phyloP scores from a whole-genome alignment of 2,888 invertebrate genomes.

The Seladonia tumulorum region DNA sequence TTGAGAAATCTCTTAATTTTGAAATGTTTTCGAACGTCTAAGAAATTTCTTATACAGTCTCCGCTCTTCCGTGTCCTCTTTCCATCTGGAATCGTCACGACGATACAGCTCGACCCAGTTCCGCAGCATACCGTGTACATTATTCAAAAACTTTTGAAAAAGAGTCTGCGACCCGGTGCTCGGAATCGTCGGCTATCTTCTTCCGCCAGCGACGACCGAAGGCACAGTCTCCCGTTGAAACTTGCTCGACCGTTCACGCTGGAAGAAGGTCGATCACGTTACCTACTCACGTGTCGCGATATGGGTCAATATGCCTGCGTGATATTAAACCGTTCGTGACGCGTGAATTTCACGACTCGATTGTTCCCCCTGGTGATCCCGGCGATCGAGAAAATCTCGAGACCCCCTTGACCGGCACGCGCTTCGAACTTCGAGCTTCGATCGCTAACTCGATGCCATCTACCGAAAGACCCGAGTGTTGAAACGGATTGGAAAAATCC shows the following conservation, averaged over 20 bases:
- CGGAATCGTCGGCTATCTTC: slow-evolving; percentile 13
- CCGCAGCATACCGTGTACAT: slow-evolving; percentile 19
- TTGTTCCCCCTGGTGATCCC: not conserved
- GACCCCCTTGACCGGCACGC: not conserved
- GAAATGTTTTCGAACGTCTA: not conserved
- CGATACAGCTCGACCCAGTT: slow-evolving; percentile 41
- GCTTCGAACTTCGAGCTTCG: not conserved
- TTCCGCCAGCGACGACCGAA: slow-evolving; percentile 10
- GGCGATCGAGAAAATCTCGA: not conserved
- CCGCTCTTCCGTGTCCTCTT: not conserved
- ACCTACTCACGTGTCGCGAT: slow-evolving; percentile 72
- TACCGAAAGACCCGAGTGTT: not conserved
- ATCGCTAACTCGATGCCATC: not conserved
- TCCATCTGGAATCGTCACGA: slow-evolving; percentile 1
- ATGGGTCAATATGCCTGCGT: slow-evolving; percentile 77
- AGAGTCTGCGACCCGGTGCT: not conserved
- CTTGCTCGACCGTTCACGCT: slow-evolving; percentile 43
- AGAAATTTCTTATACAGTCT: slow-evolving; percentile 1
- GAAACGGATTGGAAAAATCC: too few relatives aligned
- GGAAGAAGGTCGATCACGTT: slow-evolving; percentile 72
- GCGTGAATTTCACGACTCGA: slow-evolving; percentile 53
- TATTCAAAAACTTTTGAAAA: slow-evolving; percentile 41
- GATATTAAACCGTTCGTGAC: slow-evolving; percentile 66
- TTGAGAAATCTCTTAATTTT: not conserved
- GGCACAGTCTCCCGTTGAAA: slow-evolving; percentile 12